These are phyloP conservation scores for Contarinia nasturtii DNA, from an alignment of 1,140 invertebrate genomes.

Conservation along the genomic window DNA sequence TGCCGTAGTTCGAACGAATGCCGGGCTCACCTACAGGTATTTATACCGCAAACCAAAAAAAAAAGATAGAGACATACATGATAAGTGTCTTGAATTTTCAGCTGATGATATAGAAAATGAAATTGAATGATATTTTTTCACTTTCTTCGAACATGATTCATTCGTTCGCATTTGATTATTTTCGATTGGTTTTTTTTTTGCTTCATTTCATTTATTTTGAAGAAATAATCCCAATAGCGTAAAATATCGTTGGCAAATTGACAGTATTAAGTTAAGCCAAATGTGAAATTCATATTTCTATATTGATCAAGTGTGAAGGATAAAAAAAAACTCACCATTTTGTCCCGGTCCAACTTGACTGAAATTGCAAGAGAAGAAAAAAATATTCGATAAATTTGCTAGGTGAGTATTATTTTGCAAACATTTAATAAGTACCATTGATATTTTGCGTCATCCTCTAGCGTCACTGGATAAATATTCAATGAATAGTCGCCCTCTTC, in stretches of 20 bases:
- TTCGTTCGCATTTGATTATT: too few relatives aligned
- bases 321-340: slow-evolving; percentile 21
- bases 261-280: too few relatives aligned
- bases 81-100: background rate
- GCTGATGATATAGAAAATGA: background rate
- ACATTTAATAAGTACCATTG: slow-evolving; percentile 57
- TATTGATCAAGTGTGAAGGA: background rate
- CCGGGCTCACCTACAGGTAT: slow-evolving; percentile 32
- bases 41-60: background rate
- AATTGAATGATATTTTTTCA: background rate
- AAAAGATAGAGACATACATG: background rate
- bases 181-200: background rate
- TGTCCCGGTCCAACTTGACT: slow-evolving; percentile 29
- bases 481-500: slow-evolving; percentile 61
- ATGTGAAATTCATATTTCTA: too few relatives aligned
- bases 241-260: background rate
- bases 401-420: slow-evolving; percentile 9
- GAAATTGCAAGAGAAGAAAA: slow-evolving; percentile 4
- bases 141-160: background rate
- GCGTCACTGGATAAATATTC: slow-evolving; percentile 48
- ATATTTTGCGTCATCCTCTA: slow-evolving; percentile 58
- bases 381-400: too few relatives aligned
- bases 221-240: background rate
- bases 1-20: slow-evolving; percentile 44
- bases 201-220: background rate